phyloP scores from a whole-genome alignment of 2,113 vertebrate genomes.

The Xyliphius kryptos region DNA sequence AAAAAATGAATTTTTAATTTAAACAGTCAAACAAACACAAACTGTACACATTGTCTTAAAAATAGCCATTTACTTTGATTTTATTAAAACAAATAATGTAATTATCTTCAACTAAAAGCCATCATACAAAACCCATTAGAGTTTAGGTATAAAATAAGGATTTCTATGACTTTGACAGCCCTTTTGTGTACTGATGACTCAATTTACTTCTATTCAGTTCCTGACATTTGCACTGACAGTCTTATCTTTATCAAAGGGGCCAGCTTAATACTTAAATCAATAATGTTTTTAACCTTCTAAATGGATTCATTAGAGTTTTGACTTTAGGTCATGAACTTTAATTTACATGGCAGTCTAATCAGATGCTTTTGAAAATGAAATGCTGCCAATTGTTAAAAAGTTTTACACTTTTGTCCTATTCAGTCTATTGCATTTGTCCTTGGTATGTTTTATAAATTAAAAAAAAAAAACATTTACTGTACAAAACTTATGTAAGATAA shows the following conservation, averaged over 20 bases:
- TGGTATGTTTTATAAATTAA: background rate
- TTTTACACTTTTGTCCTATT: conserved; percentile 19
- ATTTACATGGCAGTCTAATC: conserved; percentile 76
- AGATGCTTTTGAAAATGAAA: conserved; percentile 56
- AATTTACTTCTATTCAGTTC: conserved; percentile 19
- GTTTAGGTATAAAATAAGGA: background rate
- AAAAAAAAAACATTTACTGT: background rate
- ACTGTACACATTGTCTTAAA: too few relatives aligned
- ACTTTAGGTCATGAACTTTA: conserved; percentile 82
- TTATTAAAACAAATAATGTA: too few relatives aligned
- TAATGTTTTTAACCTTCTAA: conserved; percentile 64
- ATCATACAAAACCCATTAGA: background rate
- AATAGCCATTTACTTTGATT: too few relatives aligned
- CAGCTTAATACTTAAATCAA: conserved; percentile 46
- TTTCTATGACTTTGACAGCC: conserved; percentile 21
- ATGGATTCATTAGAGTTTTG: conserved; percentile 75
- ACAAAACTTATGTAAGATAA: background rate
- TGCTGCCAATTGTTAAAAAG: background rate
- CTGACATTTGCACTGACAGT: conserved; percentile 9
- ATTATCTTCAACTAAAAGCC: too few relatives aligned
- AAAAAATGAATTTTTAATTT: too few relatives aligned
- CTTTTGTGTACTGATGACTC: conserved; percentile 26
- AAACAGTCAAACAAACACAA: too few relatives aligned
- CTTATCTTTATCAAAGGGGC: conserved; percentile 21
- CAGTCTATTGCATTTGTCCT: background rate